Percentiles rank a stretch among this genome's conserved stretches.
phyloP scores from a whole-genome alignment of 1,140 invertebrate genomes.

The Drosophila ercepeae region DNA sequence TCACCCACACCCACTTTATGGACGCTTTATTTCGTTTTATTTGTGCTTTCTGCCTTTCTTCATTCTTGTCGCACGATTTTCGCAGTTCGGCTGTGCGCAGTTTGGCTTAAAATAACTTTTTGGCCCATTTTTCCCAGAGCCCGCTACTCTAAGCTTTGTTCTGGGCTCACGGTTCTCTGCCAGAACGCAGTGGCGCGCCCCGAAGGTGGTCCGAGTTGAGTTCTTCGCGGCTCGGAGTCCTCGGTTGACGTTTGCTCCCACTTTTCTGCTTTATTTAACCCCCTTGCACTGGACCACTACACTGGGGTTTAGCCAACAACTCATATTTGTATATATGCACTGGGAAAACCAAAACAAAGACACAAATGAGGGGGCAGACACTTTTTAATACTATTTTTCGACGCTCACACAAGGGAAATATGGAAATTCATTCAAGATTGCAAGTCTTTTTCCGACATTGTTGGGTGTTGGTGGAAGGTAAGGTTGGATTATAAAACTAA shows the following conservation, averaged over 20 bases:
- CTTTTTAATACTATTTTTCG: too few species aligned
- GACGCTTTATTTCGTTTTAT: conserved; percentile 50
- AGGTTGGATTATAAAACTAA: conserved; percentile 3
- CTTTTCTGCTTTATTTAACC: conserved; percentile 2
- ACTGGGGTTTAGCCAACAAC: conserved; percentile 31
- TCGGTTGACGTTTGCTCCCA: conserved; percentile 40
- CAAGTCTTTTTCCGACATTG: too few species aligned
- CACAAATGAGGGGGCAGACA: too few species aligned
- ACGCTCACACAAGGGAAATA: too few species aligned
- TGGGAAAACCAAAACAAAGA: conserved; percentile 14
- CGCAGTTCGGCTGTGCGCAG: conserved; percentile 30
- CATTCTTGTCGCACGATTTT: conserved; percentile 51
- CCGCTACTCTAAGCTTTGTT: conserved; percentile 40
- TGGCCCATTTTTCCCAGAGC: conserved; percentile 66
- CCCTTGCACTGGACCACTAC: conserved; percentile 26
- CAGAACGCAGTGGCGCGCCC: conserved; percentile 35
- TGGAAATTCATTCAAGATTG: too few species aligned
- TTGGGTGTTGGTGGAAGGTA: too few species aligned
- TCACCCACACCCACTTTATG: conserved; percentile 17
- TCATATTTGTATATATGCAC: conserved; percentile 30
- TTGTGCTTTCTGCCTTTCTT: conserved; percentile 34
- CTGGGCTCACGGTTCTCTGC: too few species aligned
- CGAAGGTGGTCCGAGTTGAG: conserved; percentile 6
- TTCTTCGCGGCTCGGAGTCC: conserved; percentile 1
- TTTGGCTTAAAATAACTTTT: conserved; percentile 82